A percentile compares a stretch with the other conserved stretches of the same genome.
Conservation (phyloP, 2,113 vertebrate species). For the Chascanopsetta lugubris region DNA sequence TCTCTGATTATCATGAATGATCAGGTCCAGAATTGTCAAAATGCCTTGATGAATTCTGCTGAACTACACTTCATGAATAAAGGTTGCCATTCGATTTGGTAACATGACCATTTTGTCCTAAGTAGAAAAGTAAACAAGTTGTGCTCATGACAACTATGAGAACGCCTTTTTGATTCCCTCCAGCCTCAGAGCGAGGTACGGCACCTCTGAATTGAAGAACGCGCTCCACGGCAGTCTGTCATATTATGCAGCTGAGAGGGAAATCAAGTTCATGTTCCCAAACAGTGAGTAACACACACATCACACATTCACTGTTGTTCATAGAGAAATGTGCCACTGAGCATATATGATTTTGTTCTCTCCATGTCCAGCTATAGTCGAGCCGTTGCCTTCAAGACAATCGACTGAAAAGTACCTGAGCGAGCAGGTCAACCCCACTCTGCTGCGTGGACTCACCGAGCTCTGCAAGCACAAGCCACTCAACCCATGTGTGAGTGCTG, state of each 20-base stretch:
- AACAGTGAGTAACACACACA: slow-evolving; percentile 80
- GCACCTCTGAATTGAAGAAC: slow-evolving; percentile 90
- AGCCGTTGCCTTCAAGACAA: slow-evolving; percentile 83
- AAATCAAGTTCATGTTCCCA: slow-evolving; percentile 94
- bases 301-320: neutral
- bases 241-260: slow-evolving; percentile 85
- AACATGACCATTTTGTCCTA: neutral
- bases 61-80: too few relatives aligned
- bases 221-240: slow-evolving; percentile 91
- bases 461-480: slow-evolving; percentile 91
- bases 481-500: slow-evolving; percentile 87
- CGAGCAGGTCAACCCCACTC: slow-evolving; percentile 84
- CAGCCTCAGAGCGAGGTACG: slow-evolving; percentile 93
- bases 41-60: too few relatives aligned
- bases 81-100: neutral
- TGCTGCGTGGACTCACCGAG: slow-evolving; percentile 88
- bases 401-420: slow-evolving; percentile 88
- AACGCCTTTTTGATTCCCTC: slow-evolving; percentile 13
- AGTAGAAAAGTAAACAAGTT: neutral
- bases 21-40: neutral
- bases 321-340: neutral
- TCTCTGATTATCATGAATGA: neutral
- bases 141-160: slow-evolving; percentile 1
- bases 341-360: neutral
- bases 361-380: slow-evolving; percentile 80